phyloP scores from a whole-genome alignment of 2,113 vertebrate genomes.

The Engraulis encrasicolus region DNA sequence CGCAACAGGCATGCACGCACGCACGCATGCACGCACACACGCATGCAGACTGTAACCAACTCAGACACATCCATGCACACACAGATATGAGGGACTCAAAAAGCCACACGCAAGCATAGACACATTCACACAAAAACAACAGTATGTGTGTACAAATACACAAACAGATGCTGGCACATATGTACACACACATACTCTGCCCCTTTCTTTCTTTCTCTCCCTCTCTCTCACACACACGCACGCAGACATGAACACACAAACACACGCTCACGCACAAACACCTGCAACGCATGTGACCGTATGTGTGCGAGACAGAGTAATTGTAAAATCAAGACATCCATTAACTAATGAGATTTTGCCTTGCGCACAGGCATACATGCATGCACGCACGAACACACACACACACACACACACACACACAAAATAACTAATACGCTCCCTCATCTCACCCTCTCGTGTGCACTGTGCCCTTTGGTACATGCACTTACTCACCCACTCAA shows the following conservation, averaged over 20 bases:
- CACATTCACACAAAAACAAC: conserved; percentile 27
- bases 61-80: too few species aligned
- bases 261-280: conserved; percentile 35
- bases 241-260: conserved; percentile 17
- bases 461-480: conserved; percentile 1
- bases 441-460: not conserved
- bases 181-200: too few species aligned
- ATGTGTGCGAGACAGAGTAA: conserved; percentile 29
- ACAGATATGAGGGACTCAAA: conserved; percentile 1
- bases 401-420: conserved; percentile 12
- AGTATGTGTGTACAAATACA: conserved; percentile 30
- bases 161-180: too few species aligned
- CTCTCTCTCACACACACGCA: conserved; percentile 43
- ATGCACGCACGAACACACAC: not conserved
- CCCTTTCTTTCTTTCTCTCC: too few species aligned
- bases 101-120: conserved; percentile 37
- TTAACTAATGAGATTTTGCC: conserved; percentile 50
- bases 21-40: conserved; percentile 38
- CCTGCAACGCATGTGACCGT: conserved; percentile 31
- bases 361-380: not conserved
- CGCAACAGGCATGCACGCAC: not conserved
- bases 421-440: not conserved
- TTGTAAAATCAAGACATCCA: conserved; percentile 50
- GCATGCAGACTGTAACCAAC: too few species aligned
- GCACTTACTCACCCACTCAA: not conserved